Evolutionary conservation across 2,797 vertebrate species (phyloP), one percentile per base, ranked within the genome.

Genomic region (Heliangelus exortis): DNA sequence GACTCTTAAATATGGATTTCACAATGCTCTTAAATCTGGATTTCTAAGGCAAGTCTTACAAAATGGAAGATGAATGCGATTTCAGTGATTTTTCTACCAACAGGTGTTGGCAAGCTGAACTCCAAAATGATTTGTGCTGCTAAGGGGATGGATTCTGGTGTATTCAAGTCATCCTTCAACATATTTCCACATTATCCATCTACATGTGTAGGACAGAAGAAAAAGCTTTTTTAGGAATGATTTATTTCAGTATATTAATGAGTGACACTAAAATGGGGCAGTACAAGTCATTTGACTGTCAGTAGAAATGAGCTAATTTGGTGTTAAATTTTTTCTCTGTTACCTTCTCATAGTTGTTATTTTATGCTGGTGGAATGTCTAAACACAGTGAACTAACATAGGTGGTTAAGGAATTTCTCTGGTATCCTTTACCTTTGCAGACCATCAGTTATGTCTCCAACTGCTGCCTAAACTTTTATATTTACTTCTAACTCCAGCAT

Each of bases 41-140:
- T 41, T 87, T 31, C 21, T 34, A 63, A 18, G 14, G 10, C 15
- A 47, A 36, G 6, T 19, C 65, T 33, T 21, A 4, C 2, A 2
- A 21, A 2, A 2, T 7, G 33, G 25, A 72, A 55, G 8, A 26
- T 59, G 7, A 50, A 76, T 15, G 2, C 25, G n/a, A 7, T 6
- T 2, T 15, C n/a, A 16, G 15, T 20, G 23, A 3, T 45, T 41
- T 81, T 69, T 45, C 63, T 31, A 21, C 0, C 1, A 15, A 15
- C 9, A 12, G 1, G 1, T 0, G 0, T 25, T 57, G 33, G 23
- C 66, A 28, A 90, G 51, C 16, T 28, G 69, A 19, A 16, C 18
- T 63, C 20, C 18, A 15, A 28, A 68, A 9, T 33, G 6, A 6
- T 23, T 65, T 0, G 0, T 69, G 7, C 10, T 62, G 62, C 34